Base-by-base conservation (phyloP, 2,797 vertebrate species). In the Pangasius krempfi region DNA sequence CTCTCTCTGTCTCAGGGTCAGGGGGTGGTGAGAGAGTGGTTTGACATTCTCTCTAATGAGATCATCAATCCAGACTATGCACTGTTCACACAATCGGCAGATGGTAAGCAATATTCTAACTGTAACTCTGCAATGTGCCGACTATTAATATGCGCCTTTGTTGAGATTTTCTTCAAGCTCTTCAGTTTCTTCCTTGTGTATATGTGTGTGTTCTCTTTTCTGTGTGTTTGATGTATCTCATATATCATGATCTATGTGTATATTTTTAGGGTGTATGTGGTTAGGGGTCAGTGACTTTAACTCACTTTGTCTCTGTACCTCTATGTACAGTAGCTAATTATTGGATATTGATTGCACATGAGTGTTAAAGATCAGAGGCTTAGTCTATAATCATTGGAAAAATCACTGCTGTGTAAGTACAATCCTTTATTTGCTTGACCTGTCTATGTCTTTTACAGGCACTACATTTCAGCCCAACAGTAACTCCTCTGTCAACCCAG, bases 381-480 rank as follows among this genome's bases (percentile, higher is more conserved):
- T 70, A 7, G 22, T 37, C 86, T 60, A 44, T 84, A 62, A 75
- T 88, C 72, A 73, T 72, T 78, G 37, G 33, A 40, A 60, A 75
- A 60, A 68, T 27, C 75, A 47, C 4, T n/a, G 27, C 81, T 25
- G n/a, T 72, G 6, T 85, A 66, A 73, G 60, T 80, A 54, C 20
- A 89, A 4, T 75, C 50, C 56, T 70, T 72, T 88, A 18, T 86
- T 86, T 37, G 30, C 85, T 80, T 86, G 75, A 60, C 30, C 47
- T 47, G 20, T 68, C 7, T 47, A 25, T 79, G 33, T 68, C 5
- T 88, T 80, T 56, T 83, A 18, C 92, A 99, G 99, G 98, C 91
- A 98, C 98, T 86, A 99, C 99, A 10, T 99, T 99, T 94, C 99
- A 99, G 92, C 99, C 98, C 81, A 99, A 99, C 95, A 99, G 99